Percentiles rank a stretch among this genome's conserved stretches.
These are phyloP conservation scores for Emys orbicularis DNA, from an alignment of 2,797 vertebrate genomes.

Conservation along the genomic window DNA sequence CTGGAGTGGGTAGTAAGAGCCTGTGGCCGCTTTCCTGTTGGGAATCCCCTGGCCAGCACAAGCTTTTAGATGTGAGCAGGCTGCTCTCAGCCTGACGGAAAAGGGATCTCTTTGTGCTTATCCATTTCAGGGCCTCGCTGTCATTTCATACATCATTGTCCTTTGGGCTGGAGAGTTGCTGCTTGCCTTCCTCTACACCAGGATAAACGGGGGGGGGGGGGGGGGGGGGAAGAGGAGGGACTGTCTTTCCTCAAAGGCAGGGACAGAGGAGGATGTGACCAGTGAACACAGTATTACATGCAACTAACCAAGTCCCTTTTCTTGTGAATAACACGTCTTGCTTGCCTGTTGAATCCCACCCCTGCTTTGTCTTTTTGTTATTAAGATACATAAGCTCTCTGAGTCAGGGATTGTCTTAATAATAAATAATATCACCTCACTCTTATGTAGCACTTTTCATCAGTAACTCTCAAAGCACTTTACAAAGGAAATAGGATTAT, in stretches of 20 bases:
- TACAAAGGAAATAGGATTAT: too few relatives aligned
- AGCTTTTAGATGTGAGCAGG: neutral
- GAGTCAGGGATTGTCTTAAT: neutral
- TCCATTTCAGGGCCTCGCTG: neutral
- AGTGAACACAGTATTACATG: neutral
- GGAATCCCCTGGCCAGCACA: too few relatives aligned
- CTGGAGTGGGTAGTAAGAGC: neutral
- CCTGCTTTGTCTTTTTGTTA: neutral
- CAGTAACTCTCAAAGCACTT: too few relatives aligned
- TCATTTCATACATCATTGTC: neutral
- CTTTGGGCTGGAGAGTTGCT: neutral
- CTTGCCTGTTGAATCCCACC: neutral
- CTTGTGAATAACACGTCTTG: neutral
- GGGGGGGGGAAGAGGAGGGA: neutral
- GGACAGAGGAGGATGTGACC: rapidly evolving
- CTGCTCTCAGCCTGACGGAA: neutral
- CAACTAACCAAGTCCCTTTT: neutral
- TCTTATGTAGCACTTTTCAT: too few relatives aligned
- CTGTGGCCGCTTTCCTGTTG: neutral
- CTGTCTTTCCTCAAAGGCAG: neutral
- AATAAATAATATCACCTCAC: too few relatives aligned
- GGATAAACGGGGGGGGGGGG: too few relatives aligned
- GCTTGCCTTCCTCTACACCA: neutral
- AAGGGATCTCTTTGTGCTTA: neutral
- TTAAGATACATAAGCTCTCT: neutral